phyloP scores from a whole-genome alignment of 2,113 vertebrate species.

The Equus przewalskii region DNA sequence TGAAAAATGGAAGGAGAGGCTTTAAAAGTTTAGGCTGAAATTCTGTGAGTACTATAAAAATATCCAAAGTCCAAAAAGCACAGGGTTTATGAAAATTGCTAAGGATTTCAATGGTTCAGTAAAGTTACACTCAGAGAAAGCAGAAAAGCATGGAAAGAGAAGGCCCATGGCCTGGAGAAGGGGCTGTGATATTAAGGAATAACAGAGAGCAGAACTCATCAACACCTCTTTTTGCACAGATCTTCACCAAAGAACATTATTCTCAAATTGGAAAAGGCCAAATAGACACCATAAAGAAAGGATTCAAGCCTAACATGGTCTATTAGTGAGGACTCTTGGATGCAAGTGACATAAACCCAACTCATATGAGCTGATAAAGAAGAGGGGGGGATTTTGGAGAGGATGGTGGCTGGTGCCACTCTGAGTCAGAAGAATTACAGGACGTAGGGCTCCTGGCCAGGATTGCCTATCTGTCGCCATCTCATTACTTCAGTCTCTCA shows the following conservation, averaged over 20 bases:
- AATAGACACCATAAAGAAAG: background rate
- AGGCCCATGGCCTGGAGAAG: background rate
- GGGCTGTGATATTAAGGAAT: background rate
- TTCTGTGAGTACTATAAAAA: background rate
- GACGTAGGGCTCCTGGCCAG: background rate
- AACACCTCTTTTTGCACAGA: background rate
- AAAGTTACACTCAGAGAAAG: background rate
- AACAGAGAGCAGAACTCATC: background rate
- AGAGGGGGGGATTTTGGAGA: background rate
- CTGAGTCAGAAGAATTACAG: background rate
- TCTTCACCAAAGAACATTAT: background rate
- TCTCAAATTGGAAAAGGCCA: background rate
- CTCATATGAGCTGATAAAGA: background rate
- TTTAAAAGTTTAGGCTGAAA: constrained; percentile 5
- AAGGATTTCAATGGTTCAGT: background rate
- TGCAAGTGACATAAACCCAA: background rate
- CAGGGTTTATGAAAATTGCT: background rate
- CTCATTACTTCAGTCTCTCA: background rate
- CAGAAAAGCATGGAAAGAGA: background rate
- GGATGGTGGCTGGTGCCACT: background rate
- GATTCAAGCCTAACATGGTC: background rate
- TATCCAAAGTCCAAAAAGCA: background rate
- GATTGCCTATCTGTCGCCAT: background rate
- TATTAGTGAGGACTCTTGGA: background rate
- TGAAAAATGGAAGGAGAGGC: background rate